These are phyloP conservation scores for Rhagonycha fulva DNA, from an alignment of 2,888 invertebrate genomes.

Conservation along the genomic window DNA sequence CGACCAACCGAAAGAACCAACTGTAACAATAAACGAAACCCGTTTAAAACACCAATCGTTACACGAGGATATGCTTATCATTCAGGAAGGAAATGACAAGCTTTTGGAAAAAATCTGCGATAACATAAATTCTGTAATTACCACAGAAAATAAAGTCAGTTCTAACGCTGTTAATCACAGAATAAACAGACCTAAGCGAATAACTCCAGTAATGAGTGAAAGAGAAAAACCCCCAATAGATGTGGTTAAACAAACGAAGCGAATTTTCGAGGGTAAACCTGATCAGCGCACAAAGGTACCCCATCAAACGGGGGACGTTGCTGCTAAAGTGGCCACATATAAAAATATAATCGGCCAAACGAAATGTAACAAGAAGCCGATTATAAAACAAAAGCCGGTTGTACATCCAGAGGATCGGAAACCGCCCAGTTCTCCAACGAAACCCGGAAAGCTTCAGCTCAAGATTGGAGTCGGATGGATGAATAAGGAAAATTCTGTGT, in stretches of 20 bases:
- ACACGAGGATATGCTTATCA: slow-evolving; percentile 58
- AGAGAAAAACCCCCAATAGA: slow-evolving; percentile 86
- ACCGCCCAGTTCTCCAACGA: slow-evolving; percentile 6
- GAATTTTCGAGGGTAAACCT: slow-evolving; percentile 78
- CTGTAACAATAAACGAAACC: slow-evolving; percentile 29
- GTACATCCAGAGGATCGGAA: slow-evolving; percentile 44
- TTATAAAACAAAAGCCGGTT: slow-evolving; percentile 55
- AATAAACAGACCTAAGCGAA: slow-evolving; percentile 62
- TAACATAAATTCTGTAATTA: slow-evolving; percentile 30
- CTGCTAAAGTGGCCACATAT: slow-evolving; percentile 67
- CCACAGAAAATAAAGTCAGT: slow-evolving; percentile 30
- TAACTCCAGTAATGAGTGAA: slow-evolving; percentile 68
- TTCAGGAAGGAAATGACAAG: slow-evolving; percentile 47
- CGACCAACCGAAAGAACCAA: slow-evolving; percentile 31
- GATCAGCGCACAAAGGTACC: slow-evolving; percentile 59
- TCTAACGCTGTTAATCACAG: slow-evolving; percentile 26
- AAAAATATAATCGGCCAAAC: slow-evolving; percentile 65
- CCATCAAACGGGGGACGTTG: slow-evolving; percentile 64
- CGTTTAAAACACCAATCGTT: slow-evolving; percentile 50
- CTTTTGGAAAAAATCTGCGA: slow-evolving; percentile 37
- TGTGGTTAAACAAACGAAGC: slow-evolving; percentile 83
- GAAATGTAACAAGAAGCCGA: slow-evolving; percentile 51
- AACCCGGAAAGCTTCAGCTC: slow-evolving; percentile 12
- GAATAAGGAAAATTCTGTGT: slow-evolving; percentile 11
- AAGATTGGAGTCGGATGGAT: slow-evolving; percentile 18